phyloP scores from a whole-genome alignment of 1,140 invertebrate species.

The Drosophila fuyamai region DNA sequence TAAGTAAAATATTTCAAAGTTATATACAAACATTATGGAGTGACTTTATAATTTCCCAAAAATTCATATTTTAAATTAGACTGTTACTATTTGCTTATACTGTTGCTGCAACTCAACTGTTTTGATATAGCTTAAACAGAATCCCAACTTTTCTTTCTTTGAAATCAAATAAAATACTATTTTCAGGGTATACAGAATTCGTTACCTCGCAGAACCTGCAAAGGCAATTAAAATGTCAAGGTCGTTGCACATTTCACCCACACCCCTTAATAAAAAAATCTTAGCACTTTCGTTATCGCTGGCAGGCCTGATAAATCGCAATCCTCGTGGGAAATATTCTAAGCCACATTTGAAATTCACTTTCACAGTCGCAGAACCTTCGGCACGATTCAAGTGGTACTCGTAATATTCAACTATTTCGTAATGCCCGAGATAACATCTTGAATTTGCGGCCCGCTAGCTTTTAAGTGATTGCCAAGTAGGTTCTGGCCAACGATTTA shows the following conservation, averaged over 20 bases:
- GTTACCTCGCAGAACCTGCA: neutral
- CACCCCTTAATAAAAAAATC: conserved; percentile 4
- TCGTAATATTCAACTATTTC: conserved; percentile 24
- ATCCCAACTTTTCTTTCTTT: no score
- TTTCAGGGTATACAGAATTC: conserved; percentile 12
- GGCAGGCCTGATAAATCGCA: conserved; percentile 21
- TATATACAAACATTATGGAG: no score
- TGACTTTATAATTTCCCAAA: no score
- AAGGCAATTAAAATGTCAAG: conserved; percentile 45
- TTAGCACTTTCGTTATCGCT: conserved; percentile 30
- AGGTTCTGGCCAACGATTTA: conserved; percentile 44
- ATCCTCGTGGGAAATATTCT: conserved; percentile 32
- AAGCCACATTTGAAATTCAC: neutral
- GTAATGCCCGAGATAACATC: conserved; percentile 46
- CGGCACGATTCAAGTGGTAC: conserved; percentile 9
- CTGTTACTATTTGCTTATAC: no score
- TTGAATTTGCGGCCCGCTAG: conserved; percentile 13
- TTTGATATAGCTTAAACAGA: no score
- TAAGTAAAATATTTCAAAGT: no score
- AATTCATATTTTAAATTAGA: no score
- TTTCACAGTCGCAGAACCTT: conserved; percentile 5
- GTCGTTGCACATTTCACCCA: conserved; percentile 20
- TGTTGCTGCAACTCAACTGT: no score
- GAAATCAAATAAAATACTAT: neutral
- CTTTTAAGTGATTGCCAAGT: conserved; percentile 34